Conservation (phyloP, 2,888 invertebrate genomes). For the Melieria omissa region DNA sequence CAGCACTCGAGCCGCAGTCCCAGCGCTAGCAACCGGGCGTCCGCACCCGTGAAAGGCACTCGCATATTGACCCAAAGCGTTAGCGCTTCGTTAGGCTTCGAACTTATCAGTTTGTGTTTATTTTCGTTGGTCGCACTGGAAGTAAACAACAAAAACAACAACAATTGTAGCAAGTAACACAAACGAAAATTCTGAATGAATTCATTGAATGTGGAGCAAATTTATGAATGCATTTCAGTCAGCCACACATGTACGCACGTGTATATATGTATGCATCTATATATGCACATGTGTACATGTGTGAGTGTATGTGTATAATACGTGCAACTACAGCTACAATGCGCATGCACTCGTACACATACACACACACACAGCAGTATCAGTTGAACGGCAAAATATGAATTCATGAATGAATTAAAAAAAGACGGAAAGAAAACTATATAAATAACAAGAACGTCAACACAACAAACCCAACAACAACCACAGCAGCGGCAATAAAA, state of each 20-base stretch:
- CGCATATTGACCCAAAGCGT: constrained; percentile 34
- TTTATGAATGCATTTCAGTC: constrained; percentile 3
- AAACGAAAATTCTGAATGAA: constrained; percentile 43
- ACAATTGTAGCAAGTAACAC: constrained; percentile 4
- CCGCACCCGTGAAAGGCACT: not conserved
- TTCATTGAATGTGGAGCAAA: constrained; percentile 42
- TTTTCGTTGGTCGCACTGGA: constrained; percentile 18
- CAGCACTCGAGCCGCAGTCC: too few relatives aligned
- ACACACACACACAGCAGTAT: constrained; percentile 13
- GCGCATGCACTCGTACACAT: not conserved
- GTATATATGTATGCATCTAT: not conserved
- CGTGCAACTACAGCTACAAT: constrained; percentile 19
- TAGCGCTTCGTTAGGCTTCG: constrained; percentile 1
- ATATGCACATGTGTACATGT: constrained; percentile 7
- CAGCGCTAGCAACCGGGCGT: not conserved
- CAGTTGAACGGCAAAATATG: constrained; percentile 30
- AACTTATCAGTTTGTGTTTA: constrained; percentile 32
- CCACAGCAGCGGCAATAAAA: constrained; percentile 38
- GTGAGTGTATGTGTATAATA: constrained; percentile 27
- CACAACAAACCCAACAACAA: constrained; percentile 39
- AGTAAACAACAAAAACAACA: constrained; percentile 1
- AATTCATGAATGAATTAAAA: constrained; percentile 46
- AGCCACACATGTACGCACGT: constrained; percentile 9
- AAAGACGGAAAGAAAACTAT: constrained; percentile 14
- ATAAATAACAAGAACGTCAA: constrained; percentile 38